phyloP scores from a whole-genome alignment of 2,797 vertebrate genomes.

The Coranthus polyacanthus region DNA sequence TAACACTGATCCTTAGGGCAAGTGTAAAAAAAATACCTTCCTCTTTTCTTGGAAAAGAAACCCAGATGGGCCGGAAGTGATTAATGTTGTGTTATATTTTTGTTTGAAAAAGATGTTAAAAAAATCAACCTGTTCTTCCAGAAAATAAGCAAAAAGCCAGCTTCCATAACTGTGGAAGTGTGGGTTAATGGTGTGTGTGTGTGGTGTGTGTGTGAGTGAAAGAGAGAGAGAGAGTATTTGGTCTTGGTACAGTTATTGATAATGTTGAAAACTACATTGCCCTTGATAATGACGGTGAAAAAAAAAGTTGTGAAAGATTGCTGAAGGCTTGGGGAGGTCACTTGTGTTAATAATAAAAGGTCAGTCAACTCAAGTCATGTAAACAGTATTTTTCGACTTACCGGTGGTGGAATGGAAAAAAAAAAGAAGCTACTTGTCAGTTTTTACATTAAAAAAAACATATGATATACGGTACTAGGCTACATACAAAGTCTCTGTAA shows the following conservation, averaged over 20 bases:
- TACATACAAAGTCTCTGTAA: too few relatives aligned
- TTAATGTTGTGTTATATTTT: conserved; percentile 71
- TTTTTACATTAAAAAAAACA: too few relatives aligned
- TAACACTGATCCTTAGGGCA: conserved; percentile 56
- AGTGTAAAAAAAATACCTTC: conserved; percentile 56
- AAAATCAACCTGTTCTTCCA: conserved; percentile 80
- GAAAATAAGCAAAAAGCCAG: conserved; percentile 79
- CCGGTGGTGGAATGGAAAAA: too few relatives aligned
- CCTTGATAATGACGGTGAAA: conserved; percentile 35
- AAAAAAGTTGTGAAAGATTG: conserved; percentile 23
- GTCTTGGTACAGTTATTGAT: conserved; percentile 43
- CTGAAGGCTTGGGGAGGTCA: conserved; percentile 53
- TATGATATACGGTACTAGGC: too few relatives aligned
- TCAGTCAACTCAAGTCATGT: conserved; percentile 35
- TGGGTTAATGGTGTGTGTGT: conserved; percentile 14
- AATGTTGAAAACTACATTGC: conserved; percentile 28
- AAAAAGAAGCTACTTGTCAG: too few relatives aligned
- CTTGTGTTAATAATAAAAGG: conserved; percentile 20
- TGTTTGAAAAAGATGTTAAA: conserved; percentile 49
- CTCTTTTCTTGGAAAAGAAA: conserved; percentile 63
- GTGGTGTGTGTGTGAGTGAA: conserved; percentile 12
- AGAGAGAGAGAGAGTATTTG: conserved; percentile 31
- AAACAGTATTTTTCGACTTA: too few relatives aligned
- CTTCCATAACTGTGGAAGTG: conserved; percentile 55
- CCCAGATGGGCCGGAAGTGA: conserved; percentile 48